A percentile compares a stretch with the other conserved stretches of the same genome.
phyloP scores from a whole-genome alignment of 2,888 invertebrate genomes.

The Tethea ocularis region DNA sequence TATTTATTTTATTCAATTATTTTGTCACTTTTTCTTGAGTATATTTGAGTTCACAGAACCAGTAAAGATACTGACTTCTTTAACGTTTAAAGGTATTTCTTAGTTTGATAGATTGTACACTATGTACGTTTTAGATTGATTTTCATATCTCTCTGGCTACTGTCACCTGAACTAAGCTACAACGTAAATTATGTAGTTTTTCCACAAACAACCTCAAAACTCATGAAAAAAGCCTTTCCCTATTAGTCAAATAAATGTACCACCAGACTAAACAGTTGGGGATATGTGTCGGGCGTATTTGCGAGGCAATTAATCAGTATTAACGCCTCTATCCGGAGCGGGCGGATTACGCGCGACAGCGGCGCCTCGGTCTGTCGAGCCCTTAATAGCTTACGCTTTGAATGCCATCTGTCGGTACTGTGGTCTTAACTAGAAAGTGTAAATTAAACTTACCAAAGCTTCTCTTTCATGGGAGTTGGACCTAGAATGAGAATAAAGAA shows the following conservation, averaged over 20 bases:
- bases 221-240: not conserved
- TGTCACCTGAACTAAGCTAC: no score
- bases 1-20: no score
- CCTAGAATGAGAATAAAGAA: no score
- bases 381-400: conserved; percentile 21
- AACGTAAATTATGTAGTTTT: no score
- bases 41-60: no score
- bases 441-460: not conserved
- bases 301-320: conserved; percentile 44
- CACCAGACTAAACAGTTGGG: conserved; percentile 25
- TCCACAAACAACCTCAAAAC: not conserved
- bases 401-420: not conserved
- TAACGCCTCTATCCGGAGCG: conserved; percentile 42
- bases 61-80: no score
- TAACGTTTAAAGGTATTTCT: no score
- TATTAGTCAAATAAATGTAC: conserved; percentile 26
- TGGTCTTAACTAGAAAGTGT: not conserved
- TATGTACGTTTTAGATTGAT: no score
- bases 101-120: no score
- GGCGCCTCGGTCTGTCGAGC: conserved; percentile 21
- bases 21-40: no score
- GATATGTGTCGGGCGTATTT: conserved; percentile 38
- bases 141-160: no score
- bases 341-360: conserved; percentile 35
- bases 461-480: no score